Evolutionary conservation across 2,797 vertebrate genomes (phyloP).

Genomic region (Diceros bicornis): DNA sequence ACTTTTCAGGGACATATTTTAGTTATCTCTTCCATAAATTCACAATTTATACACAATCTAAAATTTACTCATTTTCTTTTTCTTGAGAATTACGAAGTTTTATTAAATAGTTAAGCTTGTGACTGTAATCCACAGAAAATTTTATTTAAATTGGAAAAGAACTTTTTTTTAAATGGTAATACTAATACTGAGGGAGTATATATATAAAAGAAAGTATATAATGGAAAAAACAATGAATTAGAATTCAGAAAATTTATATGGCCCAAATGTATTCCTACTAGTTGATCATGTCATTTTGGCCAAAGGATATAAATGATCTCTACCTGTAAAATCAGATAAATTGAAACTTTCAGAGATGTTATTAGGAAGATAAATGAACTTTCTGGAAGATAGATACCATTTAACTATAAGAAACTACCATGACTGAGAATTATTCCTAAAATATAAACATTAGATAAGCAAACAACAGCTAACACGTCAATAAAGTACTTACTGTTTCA

Average conservation of each 20-base stretch:
- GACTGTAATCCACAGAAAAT: slow-evolving; percentile 9
- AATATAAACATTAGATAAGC: slow-evolving; percentile 24
- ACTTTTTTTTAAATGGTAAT: neutral
- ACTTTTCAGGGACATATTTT: neutral
- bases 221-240: neutral
- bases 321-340: neutral
- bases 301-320: slow-evolving; percentile 6
- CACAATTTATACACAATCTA: neutral
- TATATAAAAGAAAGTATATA: neutral
- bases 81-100: neutral
- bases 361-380: neutral
- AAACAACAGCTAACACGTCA: neutral
- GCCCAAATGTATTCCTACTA: neutral
- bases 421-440: neutral
- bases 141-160: slow-evolving; percentile 51
- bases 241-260: slow-evolving; percentile 20
- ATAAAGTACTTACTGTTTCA: slow-evolving; percentile 91
- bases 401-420: neutral
- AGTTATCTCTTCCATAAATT: neutral
- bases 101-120: neutral
- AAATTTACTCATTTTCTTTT: slow-evolving; percentile 42
- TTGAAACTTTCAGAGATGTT: slow-evolving; percentile 1
- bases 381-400: neutral
- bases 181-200: neutral
- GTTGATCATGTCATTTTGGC: neutral